phyloP scores from a whole-genome alignment of 2,888 invertebrate species.

The Fragum sueziense region DNA sequence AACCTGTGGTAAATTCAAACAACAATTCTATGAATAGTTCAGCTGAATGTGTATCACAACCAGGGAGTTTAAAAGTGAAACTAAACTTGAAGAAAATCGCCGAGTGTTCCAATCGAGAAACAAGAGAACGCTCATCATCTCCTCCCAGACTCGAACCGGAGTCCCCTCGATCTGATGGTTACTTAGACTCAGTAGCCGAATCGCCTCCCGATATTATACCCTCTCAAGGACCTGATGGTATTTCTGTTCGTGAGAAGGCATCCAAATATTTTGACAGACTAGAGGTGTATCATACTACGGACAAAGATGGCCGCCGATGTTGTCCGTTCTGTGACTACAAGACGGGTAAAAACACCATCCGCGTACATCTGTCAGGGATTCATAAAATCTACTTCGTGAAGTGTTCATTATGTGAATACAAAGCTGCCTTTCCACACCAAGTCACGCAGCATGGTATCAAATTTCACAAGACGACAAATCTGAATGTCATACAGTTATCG shows the following conservation, averaged over 20 bases:
- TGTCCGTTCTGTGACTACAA: conserved; percentile 61
- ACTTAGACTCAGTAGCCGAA: conserved; percentile 3
- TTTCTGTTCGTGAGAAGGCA: conserved; percentile 44
- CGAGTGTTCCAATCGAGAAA: conserved; percentile 14
- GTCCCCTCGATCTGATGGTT: background rate
- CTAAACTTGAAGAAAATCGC: conserved; percentile 46
- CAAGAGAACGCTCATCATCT: conserved; percentile 32
- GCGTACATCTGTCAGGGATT: conserved; percentile 58
- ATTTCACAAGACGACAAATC: conserved; percentile 52
- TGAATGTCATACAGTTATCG: conserved; percentile 56
- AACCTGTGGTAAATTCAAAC: background rate
- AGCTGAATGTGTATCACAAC: background rate
- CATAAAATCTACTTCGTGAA: conserved; percentile 59
- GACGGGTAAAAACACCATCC: conserved; percentile 58
- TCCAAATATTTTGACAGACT: conserved; percentile 55
- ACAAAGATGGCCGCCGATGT: conserved; percentile 52
- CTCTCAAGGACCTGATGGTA: background rate
- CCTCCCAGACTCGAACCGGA: conserved; percentile 37
- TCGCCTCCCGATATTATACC: conserved; percentile 39
- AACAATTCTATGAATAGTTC: background rate
- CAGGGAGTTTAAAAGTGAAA: conserved; percentile 50
- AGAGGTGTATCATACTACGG: conserved; percentile 58
- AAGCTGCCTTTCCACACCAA: conserved; percentile 60
- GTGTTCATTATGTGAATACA: conserved; percentile 59
- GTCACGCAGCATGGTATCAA: conserved; percentile 54